These are phyloP conservation scores for Chelmon rostratus DNA, from an alignment of 2,797 vertebrate species.

Conservation along the genomic window DNA sequence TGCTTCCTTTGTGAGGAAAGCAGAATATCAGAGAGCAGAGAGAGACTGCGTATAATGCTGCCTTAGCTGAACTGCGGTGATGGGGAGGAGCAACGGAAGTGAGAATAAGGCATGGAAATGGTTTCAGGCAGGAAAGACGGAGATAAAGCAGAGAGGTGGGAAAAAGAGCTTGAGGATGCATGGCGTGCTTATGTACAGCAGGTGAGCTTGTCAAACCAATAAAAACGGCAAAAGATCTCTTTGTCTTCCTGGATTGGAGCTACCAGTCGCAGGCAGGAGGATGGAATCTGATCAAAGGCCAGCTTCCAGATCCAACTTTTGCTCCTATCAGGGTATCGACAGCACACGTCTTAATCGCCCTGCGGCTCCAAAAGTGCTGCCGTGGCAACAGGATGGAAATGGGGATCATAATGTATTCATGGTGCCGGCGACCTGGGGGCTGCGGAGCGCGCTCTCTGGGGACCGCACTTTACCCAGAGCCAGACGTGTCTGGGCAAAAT, in stretches of 20 bases:
- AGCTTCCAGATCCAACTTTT: constrained; percentile 96
- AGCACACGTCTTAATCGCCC: constrained; percentile 99
- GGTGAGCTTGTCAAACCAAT: constrained; percentile 73
- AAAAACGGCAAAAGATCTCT: constrained; percentile 62
- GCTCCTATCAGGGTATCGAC: constrained; percentile 98
- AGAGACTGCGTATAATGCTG: constrained; percentile 76
- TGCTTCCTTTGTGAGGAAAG: constrained; percentile 80
- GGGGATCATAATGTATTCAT: constrained; percentile 99
- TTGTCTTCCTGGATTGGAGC: constrained; percentile 80
- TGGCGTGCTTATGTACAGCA: constrained; percentile 68
- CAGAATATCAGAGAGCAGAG: constrained; percentile 76
- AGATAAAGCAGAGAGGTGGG: constrained; percentile 67
- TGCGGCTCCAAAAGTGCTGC: constrained; percentile 99
- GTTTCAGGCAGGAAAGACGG: constrained; percentile 72
- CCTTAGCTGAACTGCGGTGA: constrained; percentile 80
- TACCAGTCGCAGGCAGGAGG: constrained; percentile 85
- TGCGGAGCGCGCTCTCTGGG: constrained; percentile 96
- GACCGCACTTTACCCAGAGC: constrained; percentile 99
- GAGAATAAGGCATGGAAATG: constrained; percentile 68
- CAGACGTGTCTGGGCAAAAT: constrained; percentile 99
- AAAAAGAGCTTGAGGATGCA: constrained; percentile 61
- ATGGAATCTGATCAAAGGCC: constrained; percentile 97
- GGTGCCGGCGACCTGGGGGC: constrained; percentile 99
- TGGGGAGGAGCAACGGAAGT: constrained; percentile 80
- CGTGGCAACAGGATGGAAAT: constrained; percentile 99